Evolutionary conservation across 2,888 invertebrate genomes (phyloP), one percentile per base, ranked within the genome.

Genomic region (Macrostomum cliftonense): DNA sequence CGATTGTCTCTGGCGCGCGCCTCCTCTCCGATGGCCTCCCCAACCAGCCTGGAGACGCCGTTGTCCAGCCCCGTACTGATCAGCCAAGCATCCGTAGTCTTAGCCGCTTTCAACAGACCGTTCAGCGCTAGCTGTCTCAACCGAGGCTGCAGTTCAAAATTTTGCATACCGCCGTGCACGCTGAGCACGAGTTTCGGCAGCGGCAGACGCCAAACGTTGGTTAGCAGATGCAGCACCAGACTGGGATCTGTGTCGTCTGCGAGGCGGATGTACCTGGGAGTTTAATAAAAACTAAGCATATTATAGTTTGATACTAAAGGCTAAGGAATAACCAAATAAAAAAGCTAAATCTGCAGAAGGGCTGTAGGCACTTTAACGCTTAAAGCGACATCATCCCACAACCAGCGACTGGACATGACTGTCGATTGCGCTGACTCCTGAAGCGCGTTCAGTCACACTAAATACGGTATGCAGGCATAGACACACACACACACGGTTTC

Each of bases 51-150:
- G 13, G 52, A 28, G 28, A 28, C 28, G 72, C 73, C 73, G 52
- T 71, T 68, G 55, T 73, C 71, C 2, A 70, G 70, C 37, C 73
- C 75, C 7, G 69, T 87, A 1, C 93, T 93, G 61, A 95, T 85
- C 60, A 95, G 87, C 95, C 95, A 95, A 13, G 93, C 91, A 12
- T 89, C 91, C 0, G 95, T 93, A 0, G 93, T 91, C 71, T 89
- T 86, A 12, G 95, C 95, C 20, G 93, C 93, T 70, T 89, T 91
- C 45, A 95, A 74, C 48, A 97, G 76, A 17, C 95, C 97, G 69
- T 88, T 87, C 52, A 89, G 77, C 51, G 97, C 78, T 48, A 91
- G 84, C 66, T 89, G 84, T 70, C 89, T 89, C 53, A 97, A 76
- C 63, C 89, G 86, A 1, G 89, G 83, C 68, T 89, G 89, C 44